Percentiles rank a stretch among this genome's conserved stretches.
phyloP scores from a whole-genome alignment of 2,888 invertebrate species.

The Ecliptopera silaceata region DNA sequence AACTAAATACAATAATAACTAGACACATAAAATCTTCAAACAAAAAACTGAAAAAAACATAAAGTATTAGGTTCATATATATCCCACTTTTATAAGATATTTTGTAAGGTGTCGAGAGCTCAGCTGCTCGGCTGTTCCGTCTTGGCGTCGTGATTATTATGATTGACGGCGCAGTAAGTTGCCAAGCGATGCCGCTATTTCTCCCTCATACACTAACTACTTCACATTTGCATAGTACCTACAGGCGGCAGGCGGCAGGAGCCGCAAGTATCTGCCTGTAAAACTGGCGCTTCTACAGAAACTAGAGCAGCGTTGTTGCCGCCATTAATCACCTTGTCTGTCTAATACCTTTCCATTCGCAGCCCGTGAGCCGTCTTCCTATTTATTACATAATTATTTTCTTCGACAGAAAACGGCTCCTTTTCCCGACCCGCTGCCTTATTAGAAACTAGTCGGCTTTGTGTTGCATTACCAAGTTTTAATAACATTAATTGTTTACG shows the following conservation, averaged over 20 bases:
- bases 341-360: slow-evolving; percentile 79
- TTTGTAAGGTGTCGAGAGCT: slow-evolving; percentile 15
- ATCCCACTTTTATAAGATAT: slow-evolving; percentile 5
- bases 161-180: slow-evolving; percentile 66
- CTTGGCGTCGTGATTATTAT: slow-evolving; percentile 56
- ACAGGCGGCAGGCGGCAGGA: slow-evolving; percentile 49
- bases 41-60: too few relatives aligned
- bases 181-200: slow-evolving; percentile 66
- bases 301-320: slow-evolving; percentile 62
- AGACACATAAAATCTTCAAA: too few relatives aligned
- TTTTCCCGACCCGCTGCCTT: slow-evolving; percentile 56
- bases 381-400: slow-evolving; percentile 79
- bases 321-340: slow-evolving; percentile 79
- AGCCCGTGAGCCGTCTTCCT: slow-evolving; percentile 68
- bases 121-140: slow-evolving; percentile 52
- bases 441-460: slow-evolving; percentile 60
- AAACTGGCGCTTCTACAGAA: slow-evolving; percentile 48
- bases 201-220: slow-evolving; percentile 65
- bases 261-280: slow-evolving; percentile 48
- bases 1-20: not conserved
- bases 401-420: slow-evolving; percentile 66
- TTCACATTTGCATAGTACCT: slow-evolving; percentile 74
- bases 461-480: slow-evolving; percentile 71
- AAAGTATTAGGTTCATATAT: too few relatives aligned
- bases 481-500: slow-evolving; percentile 77